Evolutionary conservation across 1,140 invertebrate genomes (phyloP).

Genomic region (Tyrophagus putrescentiae): DNA sequence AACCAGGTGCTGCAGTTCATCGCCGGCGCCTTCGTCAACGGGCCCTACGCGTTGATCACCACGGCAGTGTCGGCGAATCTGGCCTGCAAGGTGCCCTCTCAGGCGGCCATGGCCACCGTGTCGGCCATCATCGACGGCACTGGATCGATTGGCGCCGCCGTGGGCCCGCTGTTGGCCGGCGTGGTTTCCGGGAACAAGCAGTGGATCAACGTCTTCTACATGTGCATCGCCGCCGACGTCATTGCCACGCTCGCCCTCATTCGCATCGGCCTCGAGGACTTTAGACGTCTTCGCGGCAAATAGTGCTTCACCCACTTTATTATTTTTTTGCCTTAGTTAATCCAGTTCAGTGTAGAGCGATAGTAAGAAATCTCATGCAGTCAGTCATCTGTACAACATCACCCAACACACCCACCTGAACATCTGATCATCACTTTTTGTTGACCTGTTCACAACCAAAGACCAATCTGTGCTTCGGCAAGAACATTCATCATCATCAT

Average conservation of each 20-base stretch:
- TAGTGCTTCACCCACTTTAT: too few relatives aligned
- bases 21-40: slow-evolving; percentile 70
- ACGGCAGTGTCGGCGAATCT: slow-evolving; percentile 86
- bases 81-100: slow-evolving; percentile 62
- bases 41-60: slow-evolving; percentile 85
- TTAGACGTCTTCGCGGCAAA: background rate
- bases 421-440: too few relatives aligned
- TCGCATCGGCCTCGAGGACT: background rate
- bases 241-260: slow-evolving; percentile 20
- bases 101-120: slow-evolving; percentile 78
- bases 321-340: too few relatives aligned
- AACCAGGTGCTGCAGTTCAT: slow-evolving; percentile 12
- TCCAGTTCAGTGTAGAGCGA: too few relatives aligned
- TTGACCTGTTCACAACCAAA: too few relatives aligned
- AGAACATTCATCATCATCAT: too few relatives aligned
- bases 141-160: slow-evolving; percentile 77
- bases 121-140: slow-evolving; percentile 95
- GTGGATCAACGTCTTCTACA: slow-evolving; percentile 21
- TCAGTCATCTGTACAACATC: too few relatives aligned
- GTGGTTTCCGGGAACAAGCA: slow-evolving; percentile 2
- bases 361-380: too few relatives aligned
- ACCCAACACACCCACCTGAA: too few relatives aligned
- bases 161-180: slow-evolving; percentile 73
- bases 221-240: slow-evolving; percentile 7
- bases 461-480: too few relatives aligned